Evolutionary conservation across 2,113 vertebrate genomes (phyloP).

Genomic region (Suncus etruscus): DNA sequence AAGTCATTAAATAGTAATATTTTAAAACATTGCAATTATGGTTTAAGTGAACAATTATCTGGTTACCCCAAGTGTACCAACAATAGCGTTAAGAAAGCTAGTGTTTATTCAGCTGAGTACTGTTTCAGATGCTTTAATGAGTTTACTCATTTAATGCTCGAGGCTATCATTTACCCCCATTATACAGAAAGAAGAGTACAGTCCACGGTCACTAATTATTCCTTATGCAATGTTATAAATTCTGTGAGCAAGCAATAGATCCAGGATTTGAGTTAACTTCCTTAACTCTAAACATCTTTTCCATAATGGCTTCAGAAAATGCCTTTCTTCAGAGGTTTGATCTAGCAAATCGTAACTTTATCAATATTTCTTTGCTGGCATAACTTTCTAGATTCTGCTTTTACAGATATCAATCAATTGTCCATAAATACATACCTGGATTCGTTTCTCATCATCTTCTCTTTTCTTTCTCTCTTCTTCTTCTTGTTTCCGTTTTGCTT

Average conservation of each 20-base stretch:
- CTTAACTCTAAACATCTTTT: neutral
- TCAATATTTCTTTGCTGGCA: too few species aligned
- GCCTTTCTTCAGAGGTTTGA: neutral
- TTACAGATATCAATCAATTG: neutral
- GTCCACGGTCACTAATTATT: neutral
- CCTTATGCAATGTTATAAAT: neutral
- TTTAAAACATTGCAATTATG: neutral
- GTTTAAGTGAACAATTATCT: slow-evolving; percentile 16
- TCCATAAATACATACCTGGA: slow-evolving; percentile 89
- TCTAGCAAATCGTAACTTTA: neutral
- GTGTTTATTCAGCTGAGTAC: neutral
- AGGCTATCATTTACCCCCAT: neutral
- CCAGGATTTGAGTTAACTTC: neutral
- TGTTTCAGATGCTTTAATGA: slow-evolving; percentile 29
- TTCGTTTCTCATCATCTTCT: slow-evolving; percentile 93
- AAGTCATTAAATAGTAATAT: neutral
- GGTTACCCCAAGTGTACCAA: neutral
- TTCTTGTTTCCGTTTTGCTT: slow-evolving; percentile 95
- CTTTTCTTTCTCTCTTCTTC: slow-evolving; percentile 96
- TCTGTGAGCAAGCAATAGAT: neutral
- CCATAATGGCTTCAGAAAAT: slow-evolving; percentile 11
- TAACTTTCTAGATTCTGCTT: neutral
- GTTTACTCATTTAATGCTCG: neutral
- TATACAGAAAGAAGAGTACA: neutral
- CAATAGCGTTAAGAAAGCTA: neutral